Conservation (phyloP, 1,140 invertebrate species). For the Branchinecta lindahli region DNA sequence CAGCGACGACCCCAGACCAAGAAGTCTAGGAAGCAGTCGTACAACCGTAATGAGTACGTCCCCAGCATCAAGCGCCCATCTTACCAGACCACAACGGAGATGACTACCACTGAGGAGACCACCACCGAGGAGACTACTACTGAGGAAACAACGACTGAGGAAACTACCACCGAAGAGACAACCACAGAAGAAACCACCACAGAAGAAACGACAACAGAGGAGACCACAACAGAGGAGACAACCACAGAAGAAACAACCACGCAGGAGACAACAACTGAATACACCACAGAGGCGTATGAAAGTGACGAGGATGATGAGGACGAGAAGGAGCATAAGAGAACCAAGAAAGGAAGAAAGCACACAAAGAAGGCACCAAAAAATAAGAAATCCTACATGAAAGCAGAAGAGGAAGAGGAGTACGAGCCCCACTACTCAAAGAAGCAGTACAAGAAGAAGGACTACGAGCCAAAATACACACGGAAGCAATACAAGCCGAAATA, state of each 20-base stretch:
- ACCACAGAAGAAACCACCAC: not conserved
- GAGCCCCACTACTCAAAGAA: too few relatives aligned
- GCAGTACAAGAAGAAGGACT: slow-evolving; percentile 7
- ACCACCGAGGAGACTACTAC: not conserved
- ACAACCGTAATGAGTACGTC: too few relatives aligned
- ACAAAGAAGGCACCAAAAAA: too few relatives aligned
- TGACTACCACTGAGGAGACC: not conserved
- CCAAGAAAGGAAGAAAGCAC: too few relatives aligned
- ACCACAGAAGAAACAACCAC: not conserved
- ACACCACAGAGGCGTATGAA: not conserved
- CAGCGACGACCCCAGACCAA: too few relatives aligned
- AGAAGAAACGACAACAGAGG: not conserved
- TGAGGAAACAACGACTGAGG: not conserved
- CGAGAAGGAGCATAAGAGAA: not conserved
- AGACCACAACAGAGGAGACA: not conserved
- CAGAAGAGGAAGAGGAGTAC: too few relatives aligned
- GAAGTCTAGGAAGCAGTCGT: too few relatives aligned
- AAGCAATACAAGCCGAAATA: not conserved
- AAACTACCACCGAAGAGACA: not conserved
- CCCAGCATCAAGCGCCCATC: too few relatives aligned
- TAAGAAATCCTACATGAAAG: too few relatives aligned
- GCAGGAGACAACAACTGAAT: not conserved
- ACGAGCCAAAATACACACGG: not conserved
- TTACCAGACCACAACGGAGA: not conserved
- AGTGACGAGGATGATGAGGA: not conserved